phyloP scores from a whole-genome alignment of 2,113 vertebrate genomes.

The Gulo gulo region DNA sequence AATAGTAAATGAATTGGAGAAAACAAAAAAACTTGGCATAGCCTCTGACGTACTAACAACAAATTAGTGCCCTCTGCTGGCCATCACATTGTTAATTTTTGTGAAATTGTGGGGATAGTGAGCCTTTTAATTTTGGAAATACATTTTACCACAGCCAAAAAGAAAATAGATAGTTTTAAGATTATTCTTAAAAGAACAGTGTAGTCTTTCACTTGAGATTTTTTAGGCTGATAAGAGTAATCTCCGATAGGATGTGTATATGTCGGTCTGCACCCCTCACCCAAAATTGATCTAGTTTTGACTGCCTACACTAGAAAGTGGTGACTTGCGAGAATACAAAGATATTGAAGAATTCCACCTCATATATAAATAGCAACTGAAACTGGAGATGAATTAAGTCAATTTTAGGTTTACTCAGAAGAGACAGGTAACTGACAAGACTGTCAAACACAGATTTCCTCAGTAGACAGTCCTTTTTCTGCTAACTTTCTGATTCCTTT shows the following conservation, averaged over 20 bases:
- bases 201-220: not conserved
- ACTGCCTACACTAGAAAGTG: not conserved
- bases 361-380: not conserved
- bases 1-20: not conserved
- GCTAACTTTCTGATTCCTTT: not conserved
- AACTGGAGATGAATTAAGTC: not conserved
- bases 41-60: not conserved
- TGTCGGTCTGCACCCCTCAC: not conserved
- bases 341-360: not conserved
- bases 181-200: not conserved
- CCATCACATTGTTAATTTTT: conserved; percentile 20
- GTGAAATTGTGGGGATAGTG: not conserved
- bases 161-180: not conserved
- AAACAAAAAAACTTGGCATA: not conserved
- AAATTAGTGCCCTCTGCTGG: conserved; percentile 36
- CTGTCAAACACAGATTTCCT: not conserved
- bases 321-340: not conserved
- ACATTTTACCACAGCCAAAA: not conserved
- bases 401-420: not conserved
- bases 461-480: not conserved
- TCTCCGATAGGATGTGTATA: not conserved
- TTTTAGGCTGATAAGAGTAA: not conserved
- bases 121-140: conserved; percentile 37
- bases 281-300: not conserved
- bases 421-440: not conserved